phyloP scores from a whole-genome alignment of 2,888 invertebrate genomes.

The Macaria notata region DNA sequence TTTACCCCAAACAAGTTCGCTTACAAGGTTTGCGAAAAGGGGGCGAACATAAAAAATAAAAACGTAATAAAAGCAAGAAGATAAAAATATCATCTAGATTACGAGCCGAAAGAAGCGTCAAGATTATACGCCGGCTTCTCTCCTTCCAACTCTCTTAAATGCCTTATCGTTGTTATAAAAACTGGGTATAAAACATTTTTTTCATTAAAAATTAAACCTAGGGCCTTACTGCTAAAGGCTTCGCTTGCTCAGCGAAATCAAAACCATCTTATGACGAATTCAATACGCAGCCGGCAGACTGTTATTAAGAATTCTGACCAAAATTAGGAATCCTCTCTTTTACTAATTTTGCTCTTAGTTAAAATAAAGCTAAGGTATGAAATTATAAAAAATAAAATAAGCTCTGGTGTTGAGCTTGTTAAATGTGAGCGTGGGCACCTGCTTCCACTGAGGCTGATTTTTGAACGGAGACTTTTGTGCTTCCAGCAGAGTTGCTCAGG shows the following conservation, averaged over 20 bases:
- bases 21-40: conserved; percentile 38
- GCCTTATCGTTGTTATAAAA: conserved; percentile 50
- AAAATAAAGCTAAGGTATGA: conserved; percentile 2
- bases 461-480: conserved; percentile 67
- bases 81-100: conserved; percentile 69
- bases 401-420: conserved; percentile 9
- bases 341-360: conserved; percentile 1
- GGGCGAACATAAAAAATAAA: conserved; percentile 58
- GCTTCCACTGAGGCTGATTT: conserved; percentile 66
- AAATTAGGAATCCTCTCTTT: conserved; percentile 1
- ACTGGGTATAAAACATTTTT: conserved; percentile 39
- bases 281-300: conserved; percentile 1
- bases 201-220: conserved; percentile 28
- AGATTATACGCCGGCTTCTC: conserved; percentile 48
- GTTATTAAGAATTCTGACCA: conserved; percentile 7
- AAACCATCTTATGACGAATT: conserved; percentile 19
- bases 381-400: conserved; percentile 8
- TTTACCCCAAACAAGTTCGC: conserved; percentile 45
- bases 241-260: conserved; percentile 9
- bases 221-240: conserved; percentile 11
- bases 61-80: conserved; percentile 56
- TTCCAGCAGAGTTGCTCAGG: conserved; percentile 76
- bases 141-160: conserved; percentile 44
- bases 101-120: conserved; percentile 48
- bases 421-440: conserved; percentile 48